These are phyloP conservation scores for Margarornis squamiger DNA, from an alignment of 2,797 vertebrate species.

Conservation along the genomic window DNA sequence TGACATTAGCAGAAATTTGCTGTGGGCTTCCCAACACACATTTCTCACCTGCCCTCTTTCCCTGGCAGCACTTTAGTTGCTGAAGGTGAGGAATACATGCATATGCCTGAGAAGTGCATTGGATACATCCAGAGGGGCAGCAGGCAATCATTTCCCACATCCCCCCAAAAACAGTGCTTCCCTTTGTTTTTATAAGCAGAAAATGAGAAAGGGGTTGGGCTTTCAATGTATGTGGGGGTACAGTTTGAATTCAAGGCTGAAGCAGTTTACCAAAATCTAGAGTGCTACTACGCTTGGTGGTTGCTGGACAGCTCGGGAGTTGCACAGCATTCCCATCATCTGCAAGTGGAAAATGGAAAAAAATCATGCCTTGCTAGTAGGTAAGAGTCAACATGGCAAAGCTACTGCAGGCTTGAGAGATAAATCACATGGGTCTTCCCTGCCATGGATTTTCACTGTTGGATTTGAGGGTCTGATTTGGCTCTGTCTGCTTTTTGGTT, in stretches of 20 bases:
- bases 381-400: neutral
- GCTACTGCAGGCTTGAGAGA: neutral
- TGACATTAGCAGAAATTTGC: neutral
- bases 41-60: neutral
- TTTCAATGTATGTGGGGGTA: neutral
- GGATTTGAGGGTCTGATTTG: neutral
- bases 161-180: neutral
- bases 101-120: rapidly evolving
- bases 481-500: neutral
- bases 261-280: neutral
- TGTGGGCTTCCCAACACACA: neutral
- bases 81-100: neutral
- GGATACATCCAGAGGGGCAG: neutral
- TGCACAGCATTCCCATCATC: neutral
- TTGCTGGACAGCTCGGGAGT: neutral
- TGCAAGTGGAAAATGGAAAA: neutral
- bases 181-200: neutral
- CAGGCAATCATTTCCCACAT: neutral
- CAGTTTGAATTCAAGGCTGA: neutral
- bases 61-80: neutral
- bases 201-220: neutral
- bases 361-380: neutral
- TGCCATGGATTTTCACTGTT: neutral
- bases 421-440: neutral
- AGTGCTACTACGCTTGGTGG: neutral